These are phyloP conservation scores for Mustelus asterias DNA, from an alignment of 2,113 vertebrate species.

Conservation along the genomic window DNA sequence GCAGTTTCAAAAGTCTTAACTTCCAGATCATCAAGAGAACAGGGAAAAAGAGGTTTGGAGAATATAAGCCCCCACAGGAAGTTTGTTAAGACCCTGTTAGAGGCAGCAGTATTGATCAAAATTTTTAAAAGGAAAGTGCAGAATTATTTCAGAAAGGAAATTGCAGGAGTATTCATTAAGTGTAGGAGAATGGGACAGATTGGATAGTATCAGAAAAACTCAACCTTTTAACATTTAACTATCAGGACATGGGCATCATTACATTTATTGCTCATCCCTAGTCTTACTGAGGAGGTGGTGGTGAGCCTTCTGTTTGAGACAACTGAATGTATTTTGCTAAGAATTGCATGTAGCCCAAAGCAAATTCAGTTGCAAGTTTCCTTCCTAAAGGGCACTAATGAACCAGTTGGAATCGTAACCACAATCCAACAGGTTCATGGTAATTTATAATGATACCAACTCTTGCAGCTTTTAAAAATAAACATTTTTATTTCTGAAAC, in stretches of 20 bases:
- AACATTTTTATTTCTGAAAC: too few species aligned
- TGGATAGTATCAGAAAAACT: background rate
- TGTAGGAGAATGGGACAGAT: background rate
- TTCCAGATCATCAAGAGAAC: background rate
- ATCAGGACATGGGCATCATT: background rate
- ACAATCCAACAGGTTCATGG: too few species aligned
- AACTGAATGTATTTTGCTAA: background rate
- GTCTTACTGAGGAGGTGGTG: background rate
- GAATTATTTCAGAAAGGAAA: background rate
- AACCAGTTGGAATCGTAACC: too few species aligned
- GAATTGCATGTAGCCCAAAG: background rate
- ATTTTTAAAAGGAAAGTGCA: background rate
- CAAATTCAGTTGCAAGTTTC: background rate
- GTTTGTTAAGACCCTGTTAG: background rate
- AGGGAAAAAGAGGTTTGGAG: background rate
- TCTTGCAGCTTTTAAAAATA: too few species aligned
- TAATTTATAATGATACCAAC: too few species aligned
- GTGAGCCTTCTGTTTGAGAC: background rate
- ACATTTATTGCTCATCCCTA: background rate
- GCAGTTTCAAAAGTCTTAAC: background rate
- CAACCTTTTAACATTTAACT: background rate
- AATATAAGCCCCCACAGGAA: background rate
- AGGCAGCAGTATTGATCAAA: too few species aligned
- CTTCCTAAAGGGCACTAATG: background rate
- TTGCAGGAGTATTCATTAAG: background rate